These are phyloP conservation scores for Entelurus aequoreus DNA, from an alignment of 2,113 vertebrate species.

Conservation along the genomic window DNA sequence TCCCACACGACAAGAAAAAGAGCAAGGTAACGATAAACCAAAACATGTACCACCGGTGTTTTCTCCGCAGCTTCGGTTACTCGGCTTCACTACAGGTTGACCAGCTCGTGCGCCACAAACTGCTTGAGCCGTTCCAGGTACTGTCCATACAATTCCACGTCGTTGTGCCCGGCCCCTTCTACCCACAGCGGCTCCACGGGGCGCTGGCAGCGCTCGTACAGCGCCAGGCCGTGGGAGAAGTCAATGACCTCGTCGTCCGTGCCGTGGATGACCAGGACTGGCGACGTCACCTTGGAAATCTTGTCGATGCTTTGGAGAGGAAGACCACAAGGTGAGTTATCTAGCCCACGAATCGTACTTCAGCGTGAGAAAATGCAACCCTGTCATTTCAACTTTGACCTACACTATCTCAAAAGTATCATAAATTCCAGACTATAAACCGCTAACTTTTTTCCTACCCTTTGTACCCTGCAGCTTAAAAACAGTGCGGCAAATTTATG, in stretches of 20 bases:
- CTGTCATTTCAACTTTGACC: no score
- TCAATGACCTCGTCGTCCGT: slow-evolving; percentile 99
- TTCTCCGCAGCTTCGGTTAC: neutral
- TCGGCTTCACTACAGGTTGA: slow-evolving; percentile 77
- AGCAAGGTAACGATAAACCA: neutral
- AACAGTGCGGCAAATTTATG: no score
- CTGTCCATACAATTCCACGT: slow-evolving; percentile 96
- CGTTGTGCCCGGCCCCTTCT: slow-evolving; percentile 95
- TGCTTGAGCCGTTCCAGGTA: slow-evolving; percentile 97
- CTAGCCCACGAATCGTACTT: neutral
- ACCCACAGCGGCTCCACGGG: slow-evolving; percentile 97
- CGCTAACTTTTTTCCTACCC: no score
- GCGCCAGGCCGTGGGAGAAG: slow-evolving; percentile 93
- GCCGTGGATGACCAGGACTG: slow-evolving; percentile 96
- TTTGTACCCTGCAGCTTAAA: no score
- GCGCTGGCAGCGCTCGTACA: slow-evolving; percentile 93
- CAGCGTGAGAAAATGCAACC: no score
- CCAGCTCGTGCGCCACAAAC: slow-evolving; percentile 92
- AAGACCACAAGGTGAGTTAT: slow-evolving; percentile 15
- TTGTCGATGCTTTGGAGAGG: slow-evolving; percentile 85
- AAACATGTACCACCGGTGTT: neutral
- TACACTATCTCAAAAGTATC: no score
- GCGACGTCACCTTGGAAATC: slow-evolving; percentile 96
- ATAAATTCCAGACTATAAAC: no score
- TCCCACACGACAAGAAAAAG: slow-evolving; percentile 11